Evolutionary conservation across 2,888 invertebrate species (phyloP), one percentile per base, ranked within the genome.

Genomic region (Euzophera pinguis): DNA sequence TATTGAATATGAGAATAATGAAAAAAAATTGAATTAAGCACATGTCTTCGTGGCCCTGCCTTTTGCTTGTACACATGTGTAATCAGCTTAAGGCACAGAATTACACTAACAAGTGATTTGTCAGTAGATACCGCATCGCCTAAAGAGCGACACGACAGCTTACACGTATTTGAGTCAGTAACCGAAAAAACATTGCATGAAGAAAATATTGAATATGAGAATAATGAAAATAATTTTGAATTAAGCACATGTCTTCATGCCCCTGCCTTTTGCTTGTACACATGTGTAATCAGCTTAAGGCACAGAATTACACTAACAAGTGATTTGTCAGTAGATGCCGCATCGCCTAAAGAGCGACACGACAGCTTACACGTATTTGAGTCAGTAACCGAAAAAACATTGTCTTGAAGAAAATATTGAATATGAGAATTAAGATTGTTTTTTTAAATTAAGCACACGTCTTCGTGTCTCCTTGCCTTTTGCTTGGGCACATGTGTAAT

Each of bases 121-220:
- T 71, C 73, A 67, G 62, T 53, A 57, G 58, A 56, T 53, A 54
- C 54, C 60, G 55, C 56, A 35, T 50, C 50, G 67, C 63, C 67
- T 65, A 61, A 59, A 56, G 54, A 57, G 57, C 57, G 43, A 43
- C 50, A n/a, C n/a, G 50, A 34, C 62, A 59, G 50, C 50, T 50
- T 81, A 80, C 81, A 71, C 67, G 76, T 81, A 81, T 82, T 81
- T 75, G 64, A 70, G 67, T 67, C 69, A 62, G 60, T 61, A 63
- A 59, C 64, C 62, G 59, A 29, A 29, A 7, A 29, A 29, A 29
- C 7, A 6, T 29, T 29, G 29, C 4, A 6, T 29, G 29, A 29
- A 29, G 29, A 29, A 29, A 29, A 22, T 22, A 22, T 5, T 22
- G 22, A 22, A 22, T 22, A 22, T 22, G 2, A 22, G 22, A 22